Evolutionary conservation across 2,113 vertebrate species (phyloP).

Genomic region (Lynx canadensis): DNA sequence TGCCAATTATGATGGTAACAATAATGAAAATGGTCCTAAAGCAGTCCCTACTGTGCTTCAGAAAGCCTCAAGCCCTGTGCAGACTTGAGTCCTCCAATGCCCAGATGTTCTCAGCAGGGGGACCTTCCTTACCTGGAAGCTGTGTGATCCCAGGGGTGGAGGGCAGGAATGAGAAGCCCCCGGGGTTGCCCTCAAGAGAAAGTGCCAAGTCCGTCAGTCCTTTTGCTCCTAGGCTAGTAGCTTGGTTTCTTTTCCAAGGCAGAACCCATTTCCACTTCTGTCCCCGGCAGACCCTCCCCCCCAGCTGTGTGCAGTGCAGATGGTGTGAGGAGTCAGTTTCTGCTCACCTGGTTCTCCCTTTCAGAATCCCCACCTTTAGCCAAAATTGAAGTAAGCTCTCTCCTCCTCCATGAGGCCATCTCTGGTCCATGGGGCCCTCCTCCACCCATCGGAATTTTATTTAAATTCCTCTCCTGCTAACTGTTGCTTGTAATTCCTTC

Average conservation of each 20-base stretch:
- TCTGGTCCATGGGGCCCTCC: neutral
- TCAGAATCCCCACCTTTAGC: neutral
- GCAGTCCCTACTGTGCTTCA: neutral
- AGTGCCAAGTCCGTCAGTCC: rapidly evolving
- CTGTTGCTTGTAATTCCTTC: neutral
- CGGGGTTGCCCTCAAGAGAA: neutral
- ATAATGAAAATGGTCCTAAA: neutral
- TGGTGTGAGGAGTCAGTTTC: neutral
- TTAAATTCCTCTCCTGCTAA: neutral
- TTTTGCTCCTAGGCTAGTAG: neutral
- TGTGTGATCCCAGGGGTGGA: rapidly evolving
- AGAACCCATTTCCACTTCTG: neutral
- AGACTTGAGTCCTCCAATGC: neutral
- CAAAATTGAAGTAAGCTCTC: neutral
- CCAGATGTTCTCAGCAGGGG: neutral
- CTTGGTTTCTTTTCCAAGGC: neutral
- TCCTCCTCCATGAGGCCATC: neutral
- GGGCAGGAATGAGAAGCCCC: neutral
- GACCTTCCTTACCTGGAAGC: neutral
- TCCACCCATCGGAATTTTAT: neutral
- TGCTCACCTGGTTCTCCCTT: neutral
- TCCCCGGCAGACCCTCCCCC: neutral
- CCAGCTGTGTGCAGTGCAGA: neutral
- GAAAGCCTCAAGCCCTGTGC: neutral
- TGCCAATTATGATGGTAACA: slow-evolving; percentile 54